Conservation (phyloP, 2,797 vertebrate species). For the Ptychobarbus kaznakovi region DNA sequence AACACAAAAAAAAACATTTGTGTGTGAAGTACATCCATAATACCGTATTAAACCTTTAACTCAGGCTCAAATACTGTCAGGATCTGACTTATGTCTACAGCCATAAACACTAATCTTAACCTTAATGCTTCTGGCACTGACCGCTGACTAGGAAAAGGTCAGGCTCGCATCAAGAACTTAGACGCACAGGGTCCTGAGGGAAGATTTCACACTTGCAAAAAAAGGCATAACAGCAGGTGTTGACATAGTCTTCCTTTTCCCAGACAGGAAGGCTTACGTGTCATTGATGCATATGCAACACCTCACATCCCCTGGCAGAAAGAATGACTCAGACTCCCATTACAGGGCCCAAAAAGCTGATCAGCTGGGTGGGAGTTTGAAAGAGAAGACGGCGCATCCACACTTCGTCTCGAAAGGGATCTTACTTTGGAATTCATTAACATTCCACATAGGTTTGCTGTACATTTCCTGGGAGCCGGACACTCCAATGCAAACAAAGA, state of each 20-base stretch:
- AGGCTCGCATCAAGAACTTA: conserved; percentile 12
- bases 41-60: conserved; percentile 10
- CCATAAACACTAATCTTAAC: conserved; percentile 15
- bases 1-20: conserved; percentile 6
- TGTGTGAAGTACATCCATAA: background rate
- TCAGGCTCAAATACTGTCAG: background rate
- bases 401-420: conserved; percentile 62
- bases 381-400: conserved; percentile 25
- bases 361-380: conserved; percentile 29
- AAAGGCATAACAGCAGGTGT: conserved; percentile 15
- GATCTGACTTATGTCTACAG: background rate
- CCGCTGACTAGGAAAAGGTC: conserved; percentile 37
- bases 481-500: conserved; percentile 70
- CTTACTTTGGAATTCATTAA: conserved; percentile 73
- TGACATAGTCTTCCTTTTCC: conserved; percentile 12
- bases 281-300: conserved; percentile 10
- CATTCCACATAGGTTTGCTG: conserved; percentile 78
- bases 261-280: background rate
- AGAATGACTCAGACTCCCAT: conserved; percentile 16
- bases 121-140: conserved; percentile 20
- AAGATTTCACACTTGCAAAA: conserved; percentile 49
- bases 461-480: conserved; percentile 80
- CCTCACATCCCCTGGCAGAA: conserved; percentile 16
- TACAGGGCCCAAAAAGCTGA: conserved; percentile 15
- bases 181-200: conserved; percentile 7